Evolutionary conservation across 2,888 invertebrate genomes (phyloP).

Genomic region (Tipula lateralis): DNA sequence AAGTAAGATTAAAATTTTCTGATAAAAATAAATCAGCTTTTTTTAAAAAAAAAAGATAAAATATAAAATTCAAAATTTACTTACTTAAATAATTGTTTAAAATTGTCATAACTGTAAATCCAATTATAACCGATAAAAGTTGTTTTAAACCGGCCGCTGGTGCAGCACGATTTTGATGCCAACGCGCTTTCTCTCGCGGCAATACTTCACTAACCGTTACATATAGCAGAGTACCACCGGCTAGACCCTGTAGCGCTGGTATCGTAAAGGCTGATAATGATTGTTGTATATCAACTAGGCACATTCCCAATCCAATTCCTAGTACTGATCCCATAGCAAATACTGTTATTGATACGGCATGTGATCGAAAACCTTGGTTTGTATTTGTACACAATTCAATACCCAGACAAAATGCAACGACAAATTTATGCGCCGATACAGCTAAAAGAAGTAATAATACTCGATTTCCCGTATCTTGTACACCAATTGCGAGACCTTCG

Average conservation of each 20-base stretch:
- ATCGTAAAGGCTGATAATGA: conserved; percentile 51
- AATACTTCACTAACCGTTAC: conserved; percentile 73
- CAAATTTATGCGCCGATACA: conserved; percentile 73
- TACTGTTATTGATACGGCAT: conserved; percentile 57
- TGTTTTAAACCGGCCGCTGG: conserved; percentile 60
- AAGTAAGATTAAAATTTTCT: background rate
- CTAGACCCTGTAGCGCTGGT: conserved; percentile 64
- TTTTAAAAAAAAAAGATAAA: background rate
- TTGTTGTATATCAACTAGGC: conserved; percentile 53
- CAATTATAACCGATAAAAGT: conserved; percentile 55
- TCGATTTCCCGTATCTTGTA: conserved; percentile 61
- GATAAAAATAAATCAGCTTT: background rate
- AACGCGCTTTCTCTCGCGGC: conserved; percentile 68
- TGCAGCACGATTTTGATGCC: conserved; percentile 56
- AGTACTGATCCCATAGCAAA: conserved; percentile 65
- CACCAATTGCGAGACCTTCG: conserved; percentile 77
- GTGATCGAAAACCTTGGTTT: conserved; percentile 43
- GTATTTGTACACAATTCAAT: conserved; percentile 62
- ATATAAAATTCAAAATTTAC: background rate
- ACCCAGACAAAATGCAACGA: conserved; percentile 77
- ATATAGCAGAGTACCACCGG: conserved; percentile 71
- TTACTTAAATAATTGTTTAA: conserved; percentile 56
- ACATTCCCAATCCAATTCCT: conserved; percentile 64
- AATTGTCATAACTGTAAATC: conserved; percentile 61
- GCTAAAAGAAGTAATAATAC: conserved; percentile 63